phyloP scores from a whole-genome alignment of 2,113 vertebrate species.

The Macquaria ambigua region DNA sequence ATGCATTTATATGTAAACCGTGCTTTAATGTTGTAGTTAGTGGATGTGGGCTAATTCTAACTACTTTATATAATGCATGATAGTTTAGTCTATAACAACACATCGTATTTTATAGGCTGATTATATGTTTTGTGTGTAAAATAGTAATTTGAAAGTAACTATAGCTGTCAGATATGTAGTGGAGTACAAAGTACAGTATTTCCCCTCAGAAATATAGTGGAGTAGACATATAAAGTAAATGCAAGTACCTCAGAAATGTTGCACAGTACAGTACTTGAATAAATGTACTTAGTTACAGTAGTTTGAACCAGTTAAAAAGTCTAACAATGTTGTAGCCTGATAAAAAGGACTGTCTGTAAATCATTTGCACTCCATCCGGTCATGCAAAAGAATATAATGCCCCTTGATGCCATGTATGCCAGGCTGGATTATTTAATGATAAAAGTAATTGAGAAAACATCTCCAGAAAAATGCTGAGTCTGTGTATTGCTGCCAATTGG shows the following conservation, averaged over 20 bases:
- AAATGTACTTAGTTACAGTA: background rate
- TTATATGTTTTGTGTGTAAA: background rate
- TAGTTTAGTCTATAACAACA: background rate
- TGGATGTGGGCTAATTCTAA: background rate
- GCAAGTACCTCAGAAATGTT: background rate
- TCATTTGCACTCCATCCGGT: background rate
- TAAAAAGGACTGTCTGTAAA: background rate
- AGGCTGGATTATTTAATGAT: background rate
- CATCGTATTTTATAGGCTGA: background rate
- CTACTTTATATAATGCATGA: background rate
- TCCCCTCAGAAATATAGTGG: background rate
- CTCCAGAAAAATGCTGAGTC: background rate
- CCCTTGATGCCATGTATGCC: background rate
- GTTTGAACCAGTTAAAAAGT: background rate
- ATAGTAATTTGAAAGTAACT: background rate
- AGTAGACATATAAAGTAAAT: background rate
- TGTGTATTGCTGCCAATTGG: background rate
- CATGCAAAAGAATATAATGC: background rate
- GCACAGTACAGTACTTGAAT: background rate
- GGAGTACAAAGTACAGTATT: background rate
- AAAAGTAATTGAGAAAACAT: constrained; percentile 7
- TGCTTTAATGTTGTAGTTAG: background rate
- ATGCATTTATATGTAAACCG: background rate
- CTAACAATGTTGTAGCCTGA: background rate
- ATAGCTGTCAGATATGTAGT: background rate